A percentile compares a stretch with the other conserved stretches of the same genome.
Conservation (phyloP, 2,888 invertebrate species). For the Thereva unica region DNA sequence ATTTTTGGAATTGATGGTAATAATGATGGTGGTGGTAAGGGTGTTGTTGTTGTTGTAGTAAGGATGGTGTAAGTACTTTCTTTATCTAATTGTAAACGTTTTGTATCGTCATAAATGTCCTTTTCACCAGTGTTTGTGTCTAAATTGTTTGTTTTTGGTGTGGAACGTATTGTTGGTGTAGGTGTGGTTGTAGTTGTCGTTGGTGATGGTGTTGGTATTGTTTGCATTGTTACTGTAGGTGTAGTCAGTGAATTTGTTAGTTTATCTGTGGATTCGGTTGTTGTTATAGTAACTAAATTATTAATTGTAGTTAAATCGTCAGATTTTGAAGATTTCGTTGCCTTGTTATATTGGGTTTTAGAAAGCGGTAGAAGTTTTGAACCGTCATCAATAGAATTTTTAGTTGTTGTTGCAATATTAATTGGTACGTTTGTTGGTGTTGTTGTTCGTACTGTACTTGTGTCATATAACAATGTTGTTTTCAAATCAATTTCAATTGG, state of each 20-base stretch:
- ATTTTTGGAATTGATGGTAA: conserved; percentile 21
- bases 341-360: conserved; percentile 28
- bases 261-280: conserved; percentile 5
- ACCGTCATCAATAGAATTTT: conserved; percentile 16
- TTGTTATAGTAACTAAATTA: background rate
- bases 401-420: conserved; percentile 8
- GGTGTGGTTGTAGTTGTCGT: conserved; percentile 33
- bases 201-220: conserved; percentile 8
- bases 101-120: too few species aligned
- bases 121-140: too few species aligned
- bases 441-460: background rate
- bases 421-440: background rate
- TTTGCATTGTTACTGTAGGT: background rate
- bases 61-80: conserved; percentile 25
- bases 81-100: background rate
- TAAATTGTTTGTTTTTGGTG: conserved; percentile 11
- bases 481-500: conserved; percentile 43
- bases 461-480: conserved; percentile 48
- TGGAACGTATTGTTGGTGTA: conserved; percentile 31
- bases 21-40: conserved; percentile 37
- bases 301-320: background rate
- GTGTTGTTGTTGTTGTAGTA: conserved; percentile 41
- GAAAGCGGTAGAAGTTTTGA: conserved; percentile 4
- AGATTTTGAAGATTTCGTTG: conserved; percentile 12
- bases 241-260: conserved; percentile 26